Evolutionary conservation across 1,140 invertebrate species (phyloP), one percentile per base, ranked within the genome.

Genomic region (Drosophila jambulina): DNA sequence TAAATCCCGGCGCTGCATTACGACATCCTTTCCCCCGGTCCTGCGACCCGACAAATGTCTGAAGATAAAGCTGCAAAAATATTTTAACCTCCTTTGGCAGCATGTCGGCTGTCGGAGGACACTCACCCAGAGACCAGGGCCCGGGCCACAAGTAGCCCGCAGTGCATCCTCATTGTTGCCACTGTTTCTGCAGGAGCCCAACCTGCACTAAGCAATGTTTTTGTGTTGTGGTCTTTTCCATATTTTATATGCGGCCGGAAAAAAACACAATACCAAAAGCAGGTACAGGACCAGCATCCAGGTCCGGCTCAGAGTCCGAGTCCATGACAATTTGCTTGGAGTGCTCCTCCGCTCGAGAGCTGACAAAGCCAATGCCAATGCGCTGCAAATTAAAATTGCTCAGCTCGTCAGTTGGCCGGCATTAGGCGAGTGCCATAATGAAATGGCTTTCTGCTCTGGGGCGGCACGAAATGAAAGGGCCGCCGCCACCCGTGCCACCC

Each of bases 1-100:
- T 90, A 88, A 88, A 90, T 90, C 84, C 85, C 74, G 77, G 70
- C 81, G 78, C 78, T 88, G 84, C 85, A 84, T 80, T 87, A 88
- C 85, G 74, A 65, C 84, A 81, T 75, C 57, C 72, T 51, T 46
- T 21, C 13, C 13, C 46, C 38, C 27, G 19, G 32, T 36, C 34
- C 19, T 21, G 9, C 45, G 29, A 19, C 72, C 71, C 77, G 67
- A 80, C 82, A 82, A 86, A 75, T 82, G 79, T 85, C 85, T 71
- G 78, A 91, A 90, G 86, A 90, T 90, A 90, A 90, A 91, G 85
- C 86, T 91, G 86, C 85, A 90, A 91, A 90, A 91, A 90, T 90
- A 90, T 90, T 90, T 91, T 85, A 90, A 79, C 78, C 88, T 90
- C 75, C 86, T 91, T 90, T 90, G 86, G 85, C 85, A 88, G 83